Base-by-base conservation (phyloP, 2,797 vertebrate genomes). In the Fratercula arctica region DNA sequence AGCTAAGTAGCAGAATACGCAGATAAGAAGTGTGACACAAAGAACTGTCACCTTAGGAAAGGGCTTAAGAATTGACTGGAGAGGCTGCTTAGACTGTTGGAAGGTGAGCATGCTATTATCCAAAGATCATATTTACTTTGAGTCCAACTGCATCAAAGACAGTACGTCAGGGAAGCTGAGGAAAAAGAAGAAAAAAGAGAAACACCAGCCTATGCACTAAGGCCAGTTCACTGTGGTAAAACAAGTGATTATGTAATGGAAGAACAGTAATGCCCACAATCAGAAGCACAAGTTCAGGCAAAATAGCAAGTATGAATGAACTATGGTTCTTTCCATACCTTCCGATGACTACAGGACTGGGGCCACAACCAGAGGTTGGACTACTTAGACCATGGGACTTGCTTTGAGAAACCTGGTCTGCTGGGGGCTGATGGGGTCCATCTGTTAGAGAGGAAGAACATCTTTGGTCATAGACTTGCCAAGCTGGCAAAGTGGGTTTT, bases 21-120 rank as follows among this genome's bases (percentile, higher is more conserved):
- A 93, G 77, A 87, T 96, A 97, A 94, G 68, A 91, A 96, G 41
- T n/a, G 16, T 66, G 80, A 87, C 88, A 91, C 78, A 95, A 93
- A 95, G 89, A 96, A 57, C 33, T 87, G 85, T 69, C 94, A 97
- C 95, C 94, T 97, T 70, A 95, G 97, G 72, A 95, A 89, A 91
- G 35, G 68, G 64, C 33, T 59, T 79, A 75, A 72, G 77, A 88
- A 81, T 24, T 96, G 87, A 97, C 94, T 59, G 48, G 79, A 95
- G 54, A 41, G 93, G 84, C 83, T 97, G 69, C 77, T 93, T 87
- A 95, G 90, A 94, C 74, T 96, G 28, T 39, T 97, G 95, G 80
- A 95, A 97, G 89, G 86, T 67, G n/a, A 91, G 72, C 13, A 33
- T 35, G 46, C 48, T 83, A 37, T 91, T 91, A 87, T 66, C 75